phyloP scores from a whole-genome alignment of 2,888 invertebrate species.

The Eilema griseolum region DNA sequence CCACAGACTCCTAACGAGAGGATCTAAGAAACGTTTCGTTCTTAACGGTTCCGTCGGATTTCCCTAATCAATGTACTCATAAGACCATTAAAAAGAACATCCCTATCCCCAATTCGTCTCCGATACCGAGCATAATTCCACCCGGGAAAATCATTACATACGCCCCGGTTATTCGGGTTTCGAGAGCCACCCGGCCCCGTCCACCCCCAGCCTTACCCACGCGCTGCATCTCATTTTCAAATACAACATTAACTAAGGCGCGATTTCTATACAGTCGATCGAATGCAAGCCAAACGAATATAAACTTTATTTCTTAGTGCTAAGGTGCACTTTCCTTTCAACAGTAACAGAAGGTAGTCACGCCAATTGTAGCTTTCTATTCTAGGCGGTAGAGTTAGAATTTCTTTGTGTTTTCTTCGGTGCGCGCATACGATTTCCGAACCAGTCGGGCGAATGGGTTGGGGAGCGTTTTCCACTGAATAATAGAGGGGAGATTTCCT shows the following conservation, averaged over 20 bases:
- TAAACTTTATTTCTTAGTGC: slow-evolving; percentile 63
- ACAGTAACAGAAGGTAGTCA: slow-evolving; percentile 49
- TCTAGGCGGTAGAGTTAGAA: slow-evolving; percentile 74
- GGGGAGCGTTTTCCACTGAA: slow-evolving; percentile 74
- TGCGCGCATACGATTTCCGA: slow-evolving; percentile 54
- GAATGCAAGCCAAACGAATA: slow-evolving; percentile 60
- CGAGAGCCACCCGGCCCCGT: slow-evolving; percentile 69
- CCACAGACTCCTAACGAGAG: slow-evolving; percentile 14
- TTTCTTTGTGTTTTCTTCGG: slow-evolving; percentile 73
- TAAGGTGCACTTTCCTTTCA: slow-evolving; percentile 62
- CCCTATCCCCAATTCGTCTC: slow-evolving; percentile 70
- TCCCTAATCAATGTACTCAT: slow-evolving; percentile 62
- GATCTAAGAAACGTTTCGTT: slow-evolving; percentile 31
- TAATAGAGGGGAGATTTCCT: slow-evolving; percentile 83
- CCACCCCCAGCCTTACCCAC: slow-evolving; percentile 64
- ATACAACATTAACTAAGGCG: slow-evolving; percentile 77
- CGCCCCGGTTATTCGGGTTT: slow-evolving; percentile 86
- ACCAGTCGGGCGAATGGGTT: slow-evolving; percentile 54
- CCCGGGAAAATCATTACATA: slow-evolving; percentile 86
- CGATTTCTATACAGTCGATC: slow-evolving; percentile 68
- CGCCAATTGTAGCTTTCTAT: slow-evolving; percentile 78
- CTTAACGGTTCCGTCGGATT: slow-evolving; percentile 48
- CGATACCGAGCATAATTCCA: slow-evolving; percentile 84
- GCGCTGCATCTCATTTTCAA: slow-evolving; percentile 86
- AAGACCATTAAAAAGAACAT: slow-evolving; percentile 66